These are phyloP conservation scores for Azorinus chamasolen DNA, from an alignment of 2,888 invertebrate species.

Conservation along the genomic window DNA sequence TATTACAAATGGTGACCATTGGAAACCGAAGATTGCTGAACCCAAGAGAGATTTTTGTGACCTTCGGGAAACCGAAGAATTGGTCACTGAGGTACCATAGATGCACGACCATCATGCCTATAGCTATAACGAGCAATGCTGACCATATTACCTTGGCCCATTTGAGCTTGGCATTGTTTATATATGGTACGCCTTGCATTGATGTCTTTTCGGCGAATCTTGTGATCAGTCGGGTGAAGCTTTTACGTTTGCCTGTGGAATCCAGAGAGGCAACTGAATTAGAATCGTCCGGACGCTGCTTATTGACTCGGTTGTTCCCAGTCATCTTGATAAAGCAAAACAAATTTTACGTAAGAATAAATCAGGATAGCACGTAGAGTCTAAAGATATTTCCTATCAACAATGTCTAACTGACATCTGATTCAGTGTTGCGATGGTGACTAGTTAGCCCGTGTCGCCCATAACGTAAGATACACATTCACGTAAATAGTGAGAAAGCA, in stretches of 20 bases:
- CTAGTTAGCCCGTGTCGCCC: too few species aligned
- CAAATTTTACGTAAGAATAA: too few species aligned
- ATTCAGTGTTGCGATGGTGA: too few species aligned
- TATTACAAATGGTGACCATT: constrained; percentile 66
- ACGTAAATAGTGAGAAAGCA: too few species aligned
- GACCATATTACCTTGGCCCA: constrained; percentile 67
- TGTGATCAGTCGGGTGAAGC: constrained; percentile 58
- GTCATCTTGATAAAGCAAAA: too few species aligned
- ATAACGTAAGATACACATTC: too few species aligned
- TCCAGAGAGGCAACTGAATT: constrained; percentile 34
- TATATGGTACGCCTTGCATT: constrained; percentile 74
- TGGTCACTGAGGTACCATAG: constrained; percentile 62
- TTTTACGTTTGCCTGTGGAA: constrained; percentile 63
- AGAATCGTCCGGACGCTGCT: constrained; percentile 10
- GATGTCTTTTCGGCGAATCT: constrained; percentile 75
- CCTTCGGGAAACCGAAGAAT: constrained; percentile 63
- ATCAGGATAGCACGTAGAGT: too few species aligned
- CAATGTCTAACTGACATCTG: too few species aligned
- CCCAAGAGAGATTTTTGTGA: constrained; percentile 56
- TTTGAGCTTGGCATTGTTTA: constrained; percentile 62
- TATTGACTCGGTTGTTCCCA: not conserved
- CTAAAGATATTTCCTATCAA: too few species aligned
- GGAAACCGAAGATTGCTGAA: constrained; percentile 58
- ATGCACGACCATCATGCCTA: constrained; percentile 66
- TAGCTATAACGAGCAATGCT: constrained; percentile 50